phyloP scores from a whole-genome alignment of 2,888 invertebrate species.

The Gymnocheta viridis region DNA sequence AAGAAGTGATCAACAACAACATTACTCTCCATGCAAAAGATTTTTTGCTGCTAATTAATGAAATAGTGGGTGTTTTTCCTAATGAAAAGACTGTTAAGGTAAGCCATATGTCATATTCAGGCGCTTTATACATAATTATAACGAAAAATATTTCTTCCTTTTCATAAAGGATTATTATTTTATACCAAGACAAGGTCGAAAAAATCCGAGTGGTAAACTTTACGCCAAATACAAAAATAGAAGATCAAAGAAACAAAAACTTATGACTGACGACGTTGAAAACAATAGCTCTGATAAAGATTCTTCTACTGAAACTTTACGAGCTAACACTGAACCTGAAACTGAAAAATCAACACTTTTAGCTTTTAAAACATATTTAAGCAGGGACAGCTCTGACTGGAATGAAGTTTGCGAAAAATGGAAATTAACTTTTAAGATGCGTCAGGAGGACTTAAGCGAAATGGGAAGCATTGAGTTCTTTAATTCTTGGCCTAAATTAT shows the following conservation, averaged over 20 bases:
- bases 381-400: slow-evolving; percentile 56
- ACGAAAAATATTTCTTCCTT: no score
- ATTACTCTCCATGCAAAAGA: slow-evolving; percentile 19
- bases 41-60: slow-evolving; percentile 27
- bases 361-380: slow-evolving; percentile 13
- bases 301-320: slow-evolving; percentile 34
- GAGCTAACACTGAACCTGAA: slow-evolving; percentile 17
- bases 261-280: not conserved
- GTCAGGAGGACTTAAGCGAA: slow-evolving; percentile 38
- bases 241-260: slow-evolving; percentile 22
- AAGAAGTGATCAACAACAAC: slow-evolving; percentile 42
- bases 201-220: slow-evolving; percentile 32
- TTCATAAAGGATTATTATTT: slow-evolving; percentile 1
- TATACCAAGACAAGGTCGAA: slow-evolving; percentile 4
- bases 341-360: slow-evolving; percentile 37
- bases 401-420: slow-evolving; percentile 62
- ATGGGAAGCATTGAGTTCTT: slow-evolving; percentile 38
- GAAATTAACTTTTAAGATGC: slow-evolving; percentile 53
- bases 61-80: slow-evolving; percentile 30
- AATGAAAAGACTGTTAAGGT: slow-evolving; percentile 32
- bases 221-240: slow-evolving; percentile 37
- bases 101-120: not conserved
- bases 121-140: not conserved
- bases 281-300: slow-evolving; percentile 7
- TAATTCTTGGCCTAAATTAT: slow-evolving; percentile 48